Evolutionary conservation across 2,113 vertebrate genomes (phyloP).

Genomic region (Microtus montanus): DNA sequence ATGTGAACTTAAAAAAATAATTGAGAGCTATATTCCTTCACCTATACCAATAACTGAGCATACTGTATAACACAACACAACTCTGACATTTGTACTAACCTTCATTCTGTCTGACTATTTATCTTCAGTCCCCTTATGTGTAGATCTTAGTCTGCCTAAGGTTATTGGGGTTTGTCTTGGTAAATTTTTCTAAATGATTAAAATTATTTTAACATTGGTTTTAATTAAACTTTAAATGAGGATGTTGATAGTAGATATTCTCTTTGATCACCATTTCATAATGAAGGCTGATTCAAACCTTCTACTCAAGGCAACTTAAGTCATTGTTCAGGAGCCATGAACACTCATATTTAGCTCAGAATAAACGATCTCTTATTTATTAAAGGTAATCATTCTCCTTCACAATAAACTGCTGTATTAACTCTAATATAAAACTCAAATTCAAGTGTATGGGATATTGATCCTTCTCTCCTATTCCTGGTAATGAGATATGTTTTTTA

Average conservation of each 20-base stretch:
- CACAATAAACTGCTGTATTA: neutral
- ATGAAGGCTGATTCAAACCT: neutral
- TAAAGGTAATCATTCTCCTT: neutral
- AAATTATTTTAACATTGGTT: neutral
- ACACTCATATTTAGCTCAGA: neutral
- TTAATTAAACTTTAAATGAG: neutral
- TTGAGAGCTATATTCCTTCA: neutral
- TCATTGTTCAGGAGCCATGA: neutral
- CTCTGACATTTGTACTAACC: neutral
- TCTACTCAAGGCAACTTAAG: neutral
- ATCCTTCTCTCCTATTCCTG: neutral
- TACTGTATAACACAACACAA: neutral
- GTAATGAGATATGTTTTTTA: neutral
- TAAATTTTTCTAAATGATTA: neutral
- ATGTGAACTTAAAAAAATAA: neutral
- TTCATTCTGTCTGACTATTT: neutral
- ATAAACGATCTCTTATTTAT: neutral
- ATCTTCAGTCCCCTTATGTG: fast-evolving
- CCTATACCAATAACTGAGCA: neutral
- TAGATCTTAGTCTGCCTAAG: neutral
- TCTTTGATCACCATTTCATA: neutral
- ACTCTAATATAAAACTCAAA: neutral
- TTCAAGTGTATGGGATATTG: neutral
- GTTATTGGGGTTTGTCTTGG: neutral
- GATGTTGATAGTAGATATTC: neutral